Evolutionary conservation across 2,888 invertebrate species (phyloP), one percentile per base, ranked within the genome.

Genomic region (Epinotia bilunana): DNA sequence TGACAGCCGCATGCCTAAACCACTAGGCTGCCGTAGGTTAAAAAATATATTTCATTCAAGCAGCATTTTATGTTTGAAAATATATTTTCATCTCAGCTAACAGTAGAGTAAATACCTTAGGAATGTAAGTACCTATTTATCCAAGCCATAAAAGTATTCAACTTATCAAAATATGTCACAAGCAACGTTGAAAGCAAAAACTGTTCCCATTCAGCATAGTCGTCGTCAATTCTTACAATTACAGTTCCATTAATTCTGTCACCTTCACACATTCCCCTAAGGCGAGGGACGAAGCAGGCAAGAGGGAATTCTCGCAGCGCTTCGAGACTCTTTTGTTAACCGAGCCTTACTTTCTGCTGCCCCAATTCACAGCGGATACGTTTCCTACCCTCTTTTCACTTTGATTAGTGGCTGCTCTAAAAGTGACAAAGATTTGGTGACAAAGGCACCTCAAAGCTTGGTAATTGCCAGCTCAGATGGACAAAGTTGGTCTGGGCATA

Each of bases 361-460:
- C 43, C 69, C 46, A 69, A 46, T 69, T 69, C 69, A 2, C 58
- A 20, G n/a, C 69, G 68, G 57, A 58, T 58, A 57, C 57, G 43
- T 68, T 58, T 39, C 68, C 68, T 39, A 3, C 46, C 58, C 46
- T 69, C 46, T 69, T 68, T 43, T 16, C 57, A 11, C 58, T 69
- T 69, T 69, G 69, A 69, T 69, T 69, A 69, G 60, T 60, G 69
- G 23, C 57, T 58, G 16, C 12, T 12, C 23, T 46, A 60, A 69
- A 69, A 69, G 28, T 43, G 46, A 46, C 46, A 69, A 46, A 60
- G 60, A 58, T 53, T 53, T 65, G 23, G 49, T 23, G 57, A 68
- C 68, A 68, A 68, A 57, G 68, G 67, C n/a, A 16, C n/a, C 65
- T 53, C 68, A 20, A 58, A 46, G 69, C 16, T 58, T 23, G 58